These are phyloP conservation scores for Balaenoptera acutorostrata DNA, from an alignment of 2,113 vertebrate genomes.

Conservation along the genomic window DNA sequence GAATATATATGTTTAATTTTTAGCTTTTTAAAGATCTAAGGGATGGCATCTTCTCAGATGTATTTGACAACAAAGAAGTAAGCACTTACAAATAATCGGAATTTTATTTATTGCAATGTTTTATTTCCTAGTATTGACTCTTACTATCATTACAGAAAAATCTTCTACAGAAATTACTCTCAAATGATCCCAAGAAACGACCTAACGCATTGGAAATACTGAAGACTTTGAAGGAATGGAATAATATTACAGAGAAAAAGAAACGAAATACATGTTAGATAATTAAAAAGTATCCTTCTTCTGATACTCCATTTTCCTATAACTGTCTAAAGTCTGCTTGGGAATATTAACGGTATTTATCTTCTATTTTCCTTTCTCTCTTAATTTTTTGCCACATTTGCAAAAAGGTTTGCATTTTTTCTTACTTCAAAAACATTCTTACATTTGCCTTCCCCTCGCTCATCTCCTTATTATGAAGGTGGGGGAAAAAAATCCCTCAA, in stretches of 20 bases:
- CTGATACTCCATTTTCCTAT: background rate
- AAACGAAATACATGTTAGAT: background rate
- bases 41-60: background rate
- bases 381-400: background rate
- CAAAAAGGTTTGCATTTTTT: background rate
- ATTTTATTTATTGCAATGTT: constrained; percentile 15
- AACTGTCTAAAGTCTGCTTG: background rate
- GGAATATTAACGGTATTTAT: background rate
- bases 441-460: background rate
- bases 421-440: background rate
- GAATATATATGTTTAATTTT: background rate
- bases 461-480: background rate
- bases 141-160: constrained; percentile 58
- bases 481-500: background rate
- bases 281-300: background rate
- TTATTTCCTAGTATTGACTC: background rate
- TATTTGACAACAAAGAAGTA: constrained; percentile 59
- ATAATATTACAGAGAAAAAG: background rate
- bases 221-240: constrained; percentile 39
- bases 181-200: background rate
- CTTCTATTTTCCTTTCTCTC: background rate
- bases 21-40: background rate
- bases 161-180: constrained; percentile 56
- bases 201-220: constrained; percentile 40
- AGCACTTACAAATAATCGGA: constrained; percentile 40